phyloP scores from a whole-genome alignment of 2,888 invertebrate species.

The Apotomis betuletana region DNA sequence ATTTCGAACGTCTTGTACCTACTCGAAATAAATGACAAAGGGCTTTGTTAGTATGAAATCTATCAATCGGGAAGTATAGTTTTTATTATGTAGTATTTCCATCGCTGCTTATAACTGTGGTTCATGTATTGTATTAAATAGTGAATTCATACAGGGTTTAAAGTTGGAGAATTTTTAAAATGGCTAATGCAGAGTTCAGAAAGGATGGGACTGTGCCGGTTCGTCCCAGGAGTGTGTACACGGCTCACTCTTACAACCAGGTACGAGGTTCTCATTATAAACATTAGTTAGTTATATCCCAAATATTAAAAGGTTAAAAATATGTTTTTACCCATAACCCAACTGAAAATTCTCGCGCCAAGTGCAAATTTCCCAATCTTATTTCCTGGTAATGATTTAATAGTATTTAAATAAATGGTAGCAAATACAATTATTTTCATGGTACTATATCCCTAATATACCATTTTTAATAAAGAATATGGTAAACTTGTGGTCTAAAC shows the following conservation, averaged over 20 bases:
- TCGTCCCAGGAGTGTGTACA: slow-evolving; percentile 87
- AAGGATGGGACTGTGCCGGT: slow-evolving; percentile 79
- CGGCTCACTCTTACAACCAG: slow-evolving; percentile 86
- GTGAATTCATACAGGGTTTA: slow-evolving; percentile 67
- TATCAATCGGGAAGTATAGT: slow-evolving; percentile 59
- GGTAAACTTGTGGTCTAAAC: no score
- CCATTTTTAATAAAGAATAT: no score
- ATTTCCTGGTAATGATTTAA: no score
- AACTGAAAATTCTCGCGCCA: no score
- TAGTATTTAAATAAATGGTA: no score
- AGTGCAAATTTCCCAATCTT: no score
- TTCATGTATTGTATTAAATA: slow-evolving; percentile 77
- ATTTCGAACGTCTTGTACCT: slow-evolving; percentile 59
- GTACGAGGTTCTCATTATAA: slow-evolving; percentile 48
- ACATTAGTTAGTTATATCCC: no score
- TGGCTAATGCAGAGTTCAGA: slow-evolving; percentile 80
- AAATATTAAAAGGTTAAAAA: no score
- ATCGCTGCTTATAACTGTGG: slow-evolving; percentile 68
- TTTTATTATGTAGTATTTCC: slow-evolving; percentile 78
- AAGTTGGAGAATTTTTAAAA: slow-evolving; percentile 73
- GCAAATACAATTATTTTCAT: no score
- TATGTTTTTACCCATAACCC: no score
- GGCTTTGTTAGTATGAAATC: slow-evolving; percentile 59
- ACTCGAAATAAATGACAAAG: slow-evolving; percentile 65
- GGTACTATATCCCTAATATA: no score